phyloP scores from a whole-genome alignment of 2,797 vertebrate genomes.

The Odontamblyopus rebecca region DNA sequence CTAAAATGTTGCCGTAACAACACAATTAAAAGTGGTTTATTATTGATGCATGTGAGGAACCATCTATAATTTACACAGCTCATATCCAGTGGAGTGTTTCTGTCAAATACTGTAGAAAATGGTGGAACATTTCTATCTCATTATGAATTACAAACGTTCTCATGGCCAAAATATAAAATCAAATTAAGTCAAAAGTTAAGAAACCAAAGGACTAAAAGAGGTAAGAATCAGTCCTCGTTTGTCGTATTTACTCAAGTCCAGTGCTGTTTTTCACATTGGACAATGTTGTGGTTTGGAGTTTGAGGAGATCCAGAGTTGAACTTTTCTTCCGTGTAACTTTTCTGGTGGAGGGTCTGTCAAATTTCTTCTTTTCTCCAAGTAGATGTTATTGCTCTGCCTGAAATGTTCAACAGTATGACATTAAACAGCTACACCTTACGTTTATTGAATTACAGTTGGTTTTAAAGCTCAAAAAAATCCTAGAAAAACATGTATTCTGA shows the following conservation, averaged over 20 bases:
- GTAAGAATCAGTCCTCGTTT: constrained; percentile 26
- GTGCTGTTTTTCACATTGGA: constrained; percentile 42
- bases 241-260: constrained; percentile 30
- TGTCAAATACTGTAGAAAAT: constrained; percentile 12
- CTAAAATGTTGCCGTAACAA: neutral
- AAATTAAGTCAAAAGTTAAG: constrained; percentile 15
- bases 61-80: neutral
- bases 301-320: constrained; percentile 17
- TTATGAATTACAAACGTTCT: constrained; percentile 24
- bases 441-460: too few species aligned
- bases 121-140: constrained; percentile 5
- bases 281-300: constrained; percentile 25
- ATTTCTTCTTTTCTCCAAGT: too few species aligned
- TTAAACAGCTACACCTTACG: too few species aligned
- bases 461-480: too few species aligned
- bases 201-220: constrained; percentile 21
- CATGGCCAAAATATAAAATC: constrained; percentile 29
- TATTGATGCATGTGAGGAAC: neutral
- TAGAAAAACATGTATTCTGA: too few species aligned
- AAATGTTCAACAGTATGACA: too few species aligned
- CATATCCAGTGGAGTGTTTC: neutral
- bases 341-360: too few species aligned
- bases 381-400: too few species aligned
- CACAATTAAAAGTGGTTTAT: neutral
- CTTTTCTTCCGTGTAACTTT: constrained; percentile 14